Evolutionary conservation across 2,797 vertebrate species (phyloP), one percentile per base, ranked within the genome.

Genomic region (Rhynchotus rufescens): DNA sequence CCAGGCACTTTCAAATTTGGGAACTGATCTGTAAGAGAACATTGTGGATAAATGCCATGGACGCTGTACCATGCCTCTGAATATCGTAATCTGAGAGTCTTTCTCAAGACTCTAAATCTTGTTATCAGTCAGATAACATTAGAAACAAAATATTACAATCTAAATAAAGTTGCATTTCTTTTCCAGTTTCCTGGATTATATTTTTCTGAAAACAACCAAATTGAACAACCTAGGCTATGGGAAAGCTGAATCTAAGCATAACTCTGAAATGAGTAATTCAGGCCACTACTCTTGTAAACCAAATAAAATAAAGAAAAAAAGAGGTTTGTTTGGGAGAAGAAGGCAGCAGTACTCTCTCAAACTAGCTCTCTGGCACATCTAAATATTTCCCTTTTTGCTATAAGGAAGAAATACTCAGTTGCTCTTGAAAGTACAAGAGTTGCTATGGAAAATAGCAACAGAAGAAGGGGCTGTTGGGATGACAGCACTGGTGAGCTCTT

Each of bases 181-280:
- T 76, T 54, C 72, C 38, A 51, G 14, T 74, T 86, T 66, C 7
- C 36, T 62, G 38, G 34, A 47, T 34, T 51, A 36, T 3, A 17
- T 60, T 91, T 69, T 64, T 51, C 25, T 61, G 42, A 65, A 89
- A 81, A 76, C 26, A 90, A 87, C 17, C 30, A 86, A 82, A 90
- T 80, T 20, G 32, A 78, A 1, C 8, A 12, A 28, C n/a, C 32
- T 45, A 12, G 15, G 16, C 8, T 3, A 71, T 26, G 20, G 38
- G 22, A 89, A 93, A 74, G 15, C 21, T 92, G 36, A 59, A 34
- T 26, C 36, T 45, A 71, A 22, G 9, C 69, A 60, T 57, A 54
- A 32, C 25, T 86, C 26, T 80, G 30, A 75, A 28, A 62, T 9
- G 84, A 15, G 5, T 51, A 26, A n/a, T 57, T 81, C n/a, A 79